Evolutionary conservation across 2,888 invertebrate species (phyloP), one percentile per base, ranked within the genome.

Genomic region (Pachydiplax longipennis): DNA sequence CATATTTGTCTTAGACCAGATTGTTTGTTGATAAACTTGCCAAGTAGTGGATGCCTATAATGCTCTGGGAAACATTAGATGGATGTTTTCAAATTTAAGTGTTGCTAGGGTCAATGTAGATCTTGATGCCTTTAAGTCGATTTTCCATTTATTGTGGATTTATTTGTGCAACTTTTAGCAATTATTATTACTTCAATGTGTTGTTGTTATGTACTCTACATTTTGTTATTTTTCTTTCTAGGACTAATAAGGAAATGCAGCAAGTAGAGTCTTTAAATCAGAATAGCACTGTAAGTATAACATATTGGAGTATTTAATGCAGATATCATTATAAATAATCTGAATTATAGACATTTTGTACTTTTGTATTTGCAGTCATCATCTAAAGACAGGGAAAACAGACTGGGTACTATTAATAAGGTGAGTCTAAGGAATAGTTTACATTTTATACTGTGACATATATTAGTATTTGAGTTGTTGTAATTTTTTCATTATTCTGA

Each of bases 261-360:
- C 95, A 95, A 94, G 95, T 95, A 93, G 95, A 95, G 92, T 93
- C 95, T 92, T 94, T 95, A 93, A 94, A 94, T 92, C 95, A 95
- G 93, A 95, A 95, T 93, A 95, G 95, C 93, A 94, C 95, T 93
- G 95, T 95, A 93, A 95, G 95, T 94, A 92, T 92, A 44, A 90
- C 13, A 2, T 53, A 1, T 1, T 18, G 53, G 44, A 80, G 22
- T 53, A 35, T 81, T 15, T 90, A 40, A 18, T 65, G 18, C 10
- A 15, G 8, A 44, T 10, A 44, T 8, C 13, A 25, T 48, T 93
- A 93, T 93, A 93, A 93, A 18, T 53, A 53, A 92, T 93, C 93
- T 93, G 93, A 93, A 93, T 93, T 93, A 93, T 92, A 92, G 92
- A 93, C 73, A 22, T 3, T n/a, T 31, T 10, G 8, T 53, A 18